Percentiles rank a stretch among this genome's conserved stretches.
phyloP scores from a whole-genome alignment of 2,113 vertebrate species.

The Ceuthmochares aereus region DNA sequence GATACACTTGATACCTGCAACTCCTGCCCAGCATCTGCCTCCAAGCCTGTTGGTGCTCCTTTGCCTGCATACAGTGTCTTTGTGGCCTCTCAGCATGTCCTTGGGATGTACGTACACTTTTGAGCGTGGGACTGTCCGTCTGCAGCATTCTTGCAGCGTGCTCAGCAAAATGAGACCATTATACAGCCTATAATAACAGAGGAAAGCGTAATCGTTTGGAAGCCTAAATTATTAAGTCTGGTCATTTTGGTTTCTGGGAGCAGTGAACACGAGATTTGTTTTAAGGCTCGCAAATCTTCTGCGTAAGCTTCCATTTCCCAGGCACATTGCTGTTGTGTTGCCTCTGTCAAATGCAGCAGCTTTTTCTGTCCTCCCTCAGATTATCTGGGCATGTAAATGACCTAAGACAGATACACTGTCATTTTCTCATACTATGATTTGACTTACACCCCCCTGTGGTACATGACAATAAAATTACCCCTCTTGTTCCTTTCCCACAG shows the following conservation, averaged over 20 bases:
- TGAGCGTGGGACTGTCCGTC: not conserved
- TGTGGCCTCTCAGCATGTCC: not conserved
- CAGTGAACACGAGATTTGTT: not conserved
- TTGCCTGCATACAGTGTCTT: fast-evolving
- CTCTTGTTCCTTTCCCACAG: conserved; percentile 57
- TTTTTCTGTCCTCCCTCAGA: conserved; percentile 48
- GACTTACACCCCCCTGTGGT: conserved; percentile 47
- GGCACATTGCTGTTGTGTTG: not conserved
- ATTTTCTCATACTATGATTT: conserved; percentile 69
- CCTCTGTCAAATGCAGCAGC: conserved; percentile 12
- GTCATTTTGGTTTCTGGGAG: not conserved
- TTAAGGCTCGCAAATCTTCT: not conserved
- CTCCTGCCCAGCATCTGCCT: not conserved
- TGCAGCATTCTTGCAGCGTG: not conserved
- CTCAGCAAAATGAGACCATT: not conserved
- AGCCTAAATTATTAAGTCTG: not conserved
- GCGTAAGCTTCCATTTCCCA: not conserved
- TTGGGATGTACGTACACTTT: not conserved
- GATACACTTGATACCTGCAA: fast-evolving
- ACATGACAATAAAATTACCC: conserved; percentile 69
- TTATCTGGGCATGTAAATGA: conserved; percentile 62
- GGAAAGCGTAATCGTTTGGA: not conserved
- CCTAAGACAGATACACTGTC: conserved; percentile 51
- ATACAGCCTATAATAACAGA: not conserved
- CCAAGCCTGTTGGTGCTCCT: not conserved